Base-by-base conservation (phyloP, 23 tunicate genomes). In the Trididemnum clinides region DNA sequence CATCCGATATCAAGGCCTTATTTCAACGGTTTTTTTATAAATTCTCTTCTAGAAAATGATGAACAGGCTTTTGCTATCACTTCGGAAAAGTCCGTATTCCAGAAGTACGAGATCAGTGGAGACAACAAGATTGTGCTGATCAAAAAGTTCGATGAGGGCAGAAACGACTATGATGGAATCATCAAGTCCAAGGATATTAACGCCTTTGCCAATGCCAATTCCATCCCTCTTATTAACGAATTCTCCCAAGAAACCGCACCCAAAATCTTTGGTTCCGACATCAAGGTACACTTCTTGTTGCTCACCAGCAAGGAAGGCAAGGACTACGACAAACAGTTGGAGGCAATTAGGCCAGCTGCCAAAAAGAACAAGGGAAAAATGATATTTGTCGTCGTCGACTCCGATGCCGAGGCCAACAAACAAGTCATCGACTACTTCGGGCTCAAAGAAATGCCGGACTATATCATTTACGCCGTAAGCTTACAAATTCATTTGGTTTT, bases 401-500 rank as follows among this genome's bases (percentile, higher is more conserved):
- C 87, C 33, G 97, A 88, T 76, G 34, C 25, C 2, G 97, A 88
- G 51, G 97, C 88, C 29, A 92, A 92, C 89, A 78, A 80, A 54
- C 71, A 93, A 57, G 97, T 92, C 1, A 83, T 92, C 90, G 97
- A 92, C 72, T 92, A 88, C 90, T 92, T 92, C 65, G 97, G 97
- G 0, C 69, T 92, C 20, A 49, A 84, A 5, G 85, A 88, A 38
- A 39, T 93, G 22, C 90, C 97, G 0, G 84, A 75, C 77, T 90
- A 88, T 86, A 54, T n/a, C n/a, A n/a, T n/a, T n/a, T n/a, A n/a
- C n/a, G n/a, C n/a, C n/a, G n/a, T n/a, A n/a, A 0, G 75, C 89
- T 57, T 86, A 84, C 83, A 33, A 88, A 25, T 57, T 88, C 82
- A 88, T 88, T 81, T 74, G 84, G 65, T 84, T n/a, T n/a, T n/a